Percentiles rank a stretch among this genome's conserved stretches.
phyloP scores from a whole-genome alignment of 2,797 vertebrate species.

The Rhabdomys pumilio region DNA sequence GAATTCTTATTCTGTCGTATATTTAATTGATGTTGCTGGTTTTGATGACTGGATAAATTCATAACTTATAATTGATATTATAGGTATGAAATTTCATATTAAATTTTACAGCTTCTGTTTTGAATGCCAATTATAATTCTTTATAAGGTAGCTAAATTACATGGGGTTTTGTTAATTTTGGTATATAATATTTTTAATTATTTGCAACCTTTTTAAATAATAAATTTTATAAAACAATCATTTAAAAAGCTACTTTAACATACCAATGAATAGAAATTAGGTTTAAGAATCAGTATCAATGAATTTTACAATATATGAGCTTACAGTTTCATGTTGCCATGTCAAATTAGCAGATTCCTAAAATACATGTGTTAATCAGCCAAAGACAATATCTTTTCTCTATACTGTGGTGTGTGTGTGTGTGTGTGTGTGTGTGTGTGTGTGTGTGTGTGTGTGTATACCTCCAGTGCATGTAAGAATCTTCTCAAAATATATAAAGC shows the following conservation, averaged over 20 bases:
- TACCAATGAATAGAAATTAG: background rate
- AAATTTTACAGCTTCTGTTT: background rate
- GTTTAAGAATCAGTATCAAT: background rate
- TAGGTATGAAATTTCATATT: background rate
- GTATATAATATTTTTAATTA: background rate
- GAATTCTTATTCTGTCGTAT: background rate
- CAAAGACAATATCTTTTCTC: background rate
- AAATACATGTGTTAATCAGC: background rate
- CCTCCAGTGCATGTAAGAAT: background rate
- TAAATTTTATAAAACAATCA: background rate
- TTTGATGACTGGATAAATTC: background rate
- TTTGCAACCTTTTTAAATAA: background rate
- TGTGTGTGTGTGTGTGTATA: background rate
- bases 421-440: too few relatives aligned
- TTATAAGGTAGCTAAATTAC: background rate
- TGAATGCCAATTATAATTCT: background rate
- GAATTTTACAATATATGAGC: background rate
- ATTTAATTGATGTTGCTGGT: background rate
- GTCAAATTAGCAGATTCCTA: background rate
- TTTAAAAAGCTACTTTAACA: background rate
- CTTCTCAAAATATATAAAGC: background rate
- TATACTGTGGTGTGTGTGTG: too few relatives aligned
- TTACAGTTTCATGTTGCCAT: background rate
- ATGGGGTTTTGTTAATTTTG: background rate
- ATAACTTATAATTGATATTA: background rate